Percentiles rank a stretch among this genome's conserved stretches.
Conservation (phyloP, 2,797 vertebrate species). For the Melanotaenia maccullochi region DNA sequence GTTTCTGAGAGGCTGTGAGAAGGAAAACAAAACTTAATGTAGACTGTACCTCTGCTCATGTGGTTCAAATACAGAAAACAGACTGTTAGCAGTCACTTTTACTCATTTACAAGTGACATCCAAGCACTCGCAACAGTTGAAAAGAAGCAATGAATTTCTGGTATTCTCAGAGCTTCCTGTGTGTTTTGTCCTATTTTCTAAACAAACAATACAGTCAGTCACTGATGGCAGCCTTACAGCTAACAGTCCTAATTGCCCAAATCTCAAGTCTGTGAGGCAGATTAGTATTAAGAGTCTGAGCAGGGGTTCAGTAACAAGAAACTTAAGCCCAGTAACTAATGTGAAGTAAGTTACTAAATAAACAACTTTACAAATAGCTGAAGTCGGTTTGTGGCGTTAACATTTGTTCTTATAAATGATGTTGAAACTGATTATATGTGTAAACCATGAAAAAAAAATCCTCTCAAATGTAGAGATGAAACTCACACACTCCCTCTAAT, state of each 20-base stretch:
- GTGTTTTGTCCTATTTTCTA: conserved; percentile 17
- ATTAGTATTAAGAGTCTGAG: conserved; percentile 48
- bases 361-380: conserved; percentile 1
- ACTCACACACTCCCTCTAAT: background rate
- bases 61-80: background rate
- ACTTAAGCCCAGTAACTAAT: background rate
- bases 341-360: conserved; percentile 1
- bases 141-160: conserved; percentile 20
- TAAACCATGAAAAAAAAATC: background rate
- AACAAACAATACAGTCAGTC: conserved; percentile 30
- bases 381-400: background rate
- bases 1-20: conserved; percentile 82
- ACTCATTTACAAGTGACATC: background rate
- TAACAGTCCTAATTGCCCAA: conserved; percentile 33
- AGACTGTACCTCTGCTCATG: background rate
- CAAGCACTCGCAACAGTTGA: background rate
- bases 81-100: background rate
- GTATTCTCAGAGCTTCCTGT: conserved; percentile 2
- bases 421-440: background rate
- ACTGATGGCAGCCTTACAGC: conserved; percentile 10
- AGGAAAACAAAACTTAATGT: conserved; percentile 39
- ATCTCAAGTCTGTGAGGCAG: conserved; percentile 45
- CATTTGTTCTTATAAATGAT: background rate
- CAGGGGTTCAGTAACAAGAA: conserved; percentile 22
- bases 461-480: background rate